Evolutionary conservation across 2,888 invertebrate genomes (phyloP).

Genomic region (Caenorhabditis sp.): DNA sequence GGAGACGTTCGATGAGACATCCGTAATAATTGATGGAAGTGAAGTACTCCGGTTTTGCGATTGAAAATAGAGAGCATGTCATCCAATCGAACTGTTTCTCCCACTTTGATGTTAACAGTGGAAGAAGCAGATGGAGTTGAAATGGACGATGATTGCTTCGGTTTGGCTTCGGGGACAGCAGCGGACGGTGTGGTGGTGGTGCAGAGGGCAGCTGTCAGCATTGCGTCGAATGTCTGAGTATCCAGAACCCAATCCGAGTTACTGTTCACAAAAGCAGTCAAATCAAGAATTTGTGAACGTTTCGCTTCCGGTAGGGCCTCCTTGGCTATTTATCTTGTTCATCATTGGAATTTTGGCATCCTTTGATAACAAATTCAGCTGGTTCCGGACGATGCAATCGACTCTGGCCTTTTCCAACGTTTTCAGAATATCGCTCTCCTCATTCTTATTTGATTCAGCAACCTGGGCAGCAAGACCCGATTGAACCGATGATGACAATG

Average conservation of each 20-base stretch:
- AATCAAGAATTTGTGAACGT: slow-evolving; percentile 84
- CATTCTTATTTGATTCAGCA: slow-evolving; percentile 23
- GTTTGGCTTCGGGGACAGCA: no score
- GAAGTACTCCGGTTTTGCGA: no score
- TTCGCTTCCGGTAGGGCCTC: slow-evolving; percentile 84
- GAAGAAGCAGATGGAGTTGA: no score
- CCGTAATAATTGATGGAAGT: slow-evolving; percentile 70
- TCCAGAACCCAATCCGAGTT: no score
- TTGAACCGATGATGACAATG: not conserved
- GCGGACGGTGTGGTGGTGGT: no score
- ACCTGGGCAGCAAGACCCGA: slow-evolving; percentile 14
- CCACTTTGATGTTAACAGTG: no score
- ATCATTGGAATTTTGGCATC: slow-evolving; percentile 82
- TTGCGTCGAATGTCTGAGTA: slow-evolving; percentile 26
- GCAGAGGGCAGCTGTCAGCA: slow-evolving; percentile 22
- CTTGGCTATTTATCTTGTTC: slow-evolving; percentile 84
- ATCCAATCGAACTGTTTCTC: no score
- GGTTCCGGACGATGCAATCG: slow-evolving; percentile 35
- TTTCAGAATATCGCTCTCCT: slow-evolving; percentile 42
- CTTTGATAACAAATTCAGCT: slow-evolving; percentile 51
- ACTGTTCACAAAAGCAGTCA: slow-evolving; percentile 84
- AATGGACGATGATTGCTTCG: no score
- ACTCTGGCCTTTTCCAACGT: slow-evolving; percentile 57
- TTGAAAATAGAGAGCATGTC: no score
- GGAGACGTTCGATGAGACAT: slow-evolving; percentile 66